Evolutionary conservation across 37 sponge, comb jelly and placozoan genomes (phyloP).

Genomic region (Trichoplax adhaerens): DNA sequence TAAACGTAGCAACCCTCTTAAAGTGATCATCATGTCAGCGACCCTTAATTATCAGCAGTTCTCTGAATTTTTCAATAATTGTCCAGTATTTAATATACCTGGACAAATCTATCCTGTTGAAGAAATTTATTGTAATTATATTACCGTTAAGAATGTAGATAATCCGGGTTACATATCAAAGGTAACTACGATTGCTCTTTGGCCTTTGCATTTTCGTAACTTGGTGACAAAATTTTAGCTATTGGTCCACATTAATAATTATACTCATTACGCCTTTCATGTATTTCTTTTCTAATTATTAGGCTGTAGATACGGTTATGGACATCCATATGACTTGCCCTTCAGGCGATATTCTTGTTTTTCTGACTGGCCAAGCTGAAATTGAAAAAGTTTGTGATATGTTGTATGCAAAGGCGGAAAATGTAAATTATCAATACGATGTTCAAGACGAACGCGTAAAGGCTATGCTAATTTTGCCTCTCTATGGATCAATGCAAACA

Average conservation of each 20-base stretch:
- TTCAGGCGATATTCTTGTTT: constrained; percentile 62
- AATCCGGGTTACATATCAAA: constrained; percentile 54
- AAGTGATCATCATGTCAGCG: constrained; percentile 77
- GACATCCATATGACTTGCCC: constrained; percentile 59
- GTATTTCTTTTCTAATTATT: neutral
- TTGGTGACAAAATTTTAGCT: neutral
- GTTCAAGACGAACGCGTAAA: constrained; percentile 25
- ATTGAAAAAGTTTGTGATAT: constrained; percentile 64
- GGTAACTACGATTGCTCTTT: constrained; percentile 6
- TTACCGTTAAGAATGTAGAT: constrained; percentile 32
- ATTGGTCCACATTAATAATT: neutral
- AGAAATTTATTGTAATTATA: constrained; percentile 25
- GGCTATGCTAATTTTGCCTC: constrained; percentile 52
- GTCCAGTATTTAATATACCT: constrained; percentile 66
- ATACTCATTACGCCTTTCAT: neutral
- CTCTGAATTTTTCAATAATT: constrained; percentile 48
- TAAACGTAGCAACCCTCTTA: constrained; percentile 5
- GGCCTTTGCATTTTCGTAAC: neutral
- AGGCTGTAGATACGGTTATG: constrained; percentile 46
- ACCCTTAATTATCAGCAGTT: constrained; percentile 59
- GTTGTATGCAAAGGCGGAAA: constrained; percentile 49
- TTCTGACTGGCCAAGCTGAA: constrained; percentile 73
- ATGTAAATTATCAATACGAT: constrained; percentile 62
- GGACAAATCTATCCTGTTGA: constrained; percentile 59
- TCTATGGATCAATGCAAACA: constrained; percentile 62